A percentile compares a stretch with the other conserved stretches of the same genome.
Conservation (phyloP, 2,888 invertebrate species). For the Mimas tiliae region DNA sequence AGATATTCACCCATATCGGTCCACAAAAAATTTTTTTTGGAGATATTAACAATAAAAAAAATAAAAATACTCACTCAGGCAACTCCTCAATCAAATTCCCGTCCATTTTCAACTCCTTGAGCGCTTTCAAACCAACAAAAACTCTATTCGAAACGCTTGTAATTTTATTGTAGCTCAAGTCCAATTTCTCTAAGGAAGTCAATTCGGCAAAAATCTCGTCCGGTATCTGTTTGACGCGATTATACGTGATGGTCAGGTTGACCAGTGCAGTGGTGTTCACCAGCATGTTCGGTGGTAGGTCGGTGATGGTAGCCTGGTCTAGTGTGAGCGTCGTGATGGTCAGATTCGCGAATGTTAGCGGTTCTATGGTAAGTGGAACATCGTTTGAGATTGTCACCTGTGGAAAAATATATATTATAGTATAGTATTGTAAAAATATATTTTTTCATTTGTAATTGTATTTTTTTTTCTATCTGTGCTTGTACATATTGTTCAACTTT, state of each 20-base stretch:
- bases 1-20: no score
- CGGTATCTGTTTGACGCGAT: constrained; percentile 26
- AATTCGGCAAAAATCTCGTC: constrained; percentile 25
- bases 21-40: no score
- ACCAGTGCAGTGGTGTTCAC: background rate
- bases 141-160: background rate
- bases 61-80: constrained; percentile 31
- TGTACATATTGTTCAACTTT: no score
- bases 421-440: no score
- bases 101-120: constrained; percentile 29
- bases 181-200: constrained; percentile 8
- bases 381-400: constrained; percentile 26
- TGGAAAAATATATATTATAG: no score
- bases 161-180: constrained; percentile 29
- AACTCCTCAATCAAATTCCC: constrained; percentile 29
- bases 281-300: constrained; percentile 2
- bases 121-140: constrained; percentile 29
- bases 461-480: no score
- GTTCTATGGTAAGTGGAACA: background rate
- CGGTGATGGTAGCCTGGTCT: background rate
- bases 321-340: constrained; percentile 2
- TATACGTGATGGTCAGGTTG: constrained; percentile 28
- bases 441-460: no score
- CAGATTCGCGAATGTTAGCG: constrained; percentile 21
- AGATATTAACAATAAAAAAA: no score